Conservation (phyloP, 2,888 invertebrate species). For the Meliscaeva auricollis region DNA sequence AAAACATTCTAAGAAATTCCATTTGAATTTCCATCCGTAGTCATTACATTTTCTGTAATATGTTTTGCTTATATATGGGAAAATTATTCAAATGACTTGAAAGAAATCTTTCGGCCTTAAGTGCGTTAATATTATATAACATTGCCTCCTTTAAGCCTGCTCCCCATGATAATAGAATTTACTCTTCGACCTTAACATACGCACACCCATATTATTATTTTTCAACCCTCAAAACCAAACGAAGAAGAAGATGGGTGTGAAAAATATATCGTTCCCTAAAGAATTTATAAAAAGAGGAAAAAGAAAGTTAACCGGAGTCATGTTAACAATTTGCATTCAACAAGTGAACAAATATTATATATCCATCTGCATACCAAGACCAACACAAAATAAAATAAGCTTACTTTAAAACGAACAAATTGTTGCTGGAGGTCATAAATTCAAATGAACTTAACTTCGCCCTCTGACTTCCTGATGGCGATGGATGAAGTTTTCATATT, state of each 20-base stretch:
- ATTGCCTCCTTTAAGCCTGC: neutral
- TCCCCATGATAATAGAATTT: neutral
- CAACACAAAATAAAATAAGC: neutral
- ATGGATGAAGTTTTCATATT: neutral
- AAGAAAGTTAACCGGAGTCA: slow-evolving; percentile 9
- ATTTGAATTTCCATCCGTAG: too few relatives aligned
- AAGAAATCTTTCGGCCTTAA: neutral
- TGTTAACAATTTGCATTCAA: slow-evolving; percentile 24
- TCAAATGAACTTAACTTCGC: slow-evolving; percentile 12
- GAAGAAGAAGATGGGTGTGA: slow-evolving; percentile 2
- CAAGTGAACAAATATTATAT: neutral
- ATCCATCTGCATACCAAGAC: neutral
- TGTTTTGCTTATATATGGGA: slow-evolving; percentile 1
- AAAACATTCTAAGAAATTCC: neutral
- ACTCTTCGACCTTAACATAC: slow-evolving; percentile 5
- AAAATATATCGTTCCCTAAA: neutral
- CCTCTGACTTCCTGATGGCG: slow-evolving; percentile 1
- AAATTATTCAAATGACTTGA: slow-evolving; percentile 24
- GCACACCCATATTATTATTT: neutral
- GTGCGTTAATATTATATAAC: slow-evolving; percentile 11
- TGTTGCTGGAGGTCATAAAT: slow-evolving; percentile 33
- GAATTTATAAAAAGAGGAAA: slow-evolving; percentile 7
- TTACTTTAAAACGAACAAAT: slow-evolving; percentile 14
- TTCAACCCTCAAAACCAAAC: neutral
- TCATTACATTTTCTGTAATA: neutral